Evolutionary conservation across 2,888 invertebrate genomes (phyloP), one percentile per base, ranked within the genome.

Genomic region (Muscina levida): DNA sequence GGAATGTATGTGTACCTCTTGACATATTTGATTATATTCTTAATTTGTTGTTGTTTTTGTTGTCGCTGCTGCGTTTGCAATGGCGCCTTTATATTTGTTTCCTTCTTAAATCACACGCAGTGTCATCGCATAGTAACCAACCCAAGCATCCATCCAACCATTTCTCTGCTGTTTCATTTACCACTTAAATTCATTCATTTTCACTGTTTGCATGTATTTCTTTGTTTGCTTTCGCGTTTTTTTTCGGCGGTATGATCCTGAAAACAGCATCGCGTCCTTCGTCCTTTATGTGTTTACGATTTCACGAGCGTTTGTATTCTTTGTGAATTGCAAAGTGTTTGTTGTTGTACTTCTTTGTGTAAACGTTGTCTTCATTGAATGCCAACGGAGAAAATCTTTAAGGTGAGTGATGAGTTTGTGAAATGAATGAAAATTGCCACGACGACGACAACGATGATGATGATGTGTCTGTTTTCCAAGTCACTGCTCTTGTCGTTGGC

Each of bases 1-100:
- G 71, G 42, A 59, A 73, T 72, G 77, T n/a, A n/a, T n/a, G n/a
- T n/a, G n/a, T 75, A 73, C 73, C 74, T 79, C 74, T 79, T 82
- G 82, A 80, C 79, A 78, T 83, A 83, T 82, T 82, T 82, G 78
- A 26, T 26, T 79, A 37, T 67, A 65, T 59, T 39, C 62, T 82
- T 80, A 82, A 82, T 82, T 82, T 76, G 70, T 72, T 73, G 66
- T n/a, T 53, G 48, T 44, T 57, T 57, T 31, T 1, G 39, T 31
- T 31, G 31, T 31, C 8, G 31, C 4, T 31, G 31, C 3, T 39
- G 19, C 42, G 39, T 62, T 57, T 42, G 22, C n/a, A n/a, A n/a
- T n/a, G 65, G 44, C 22, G 11, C 10, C 19, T 10, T 2, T 8
- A 48, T 48, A 19, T 17, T 22, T 10, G 51, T 13, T n/a, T n/a